Percentiles rank a stretch among this genome's conserved stretches.
phyloP scores from a whole-genome alignment of 2,888 invertebrate species.

The Hymenopus coronatus region DNA sequence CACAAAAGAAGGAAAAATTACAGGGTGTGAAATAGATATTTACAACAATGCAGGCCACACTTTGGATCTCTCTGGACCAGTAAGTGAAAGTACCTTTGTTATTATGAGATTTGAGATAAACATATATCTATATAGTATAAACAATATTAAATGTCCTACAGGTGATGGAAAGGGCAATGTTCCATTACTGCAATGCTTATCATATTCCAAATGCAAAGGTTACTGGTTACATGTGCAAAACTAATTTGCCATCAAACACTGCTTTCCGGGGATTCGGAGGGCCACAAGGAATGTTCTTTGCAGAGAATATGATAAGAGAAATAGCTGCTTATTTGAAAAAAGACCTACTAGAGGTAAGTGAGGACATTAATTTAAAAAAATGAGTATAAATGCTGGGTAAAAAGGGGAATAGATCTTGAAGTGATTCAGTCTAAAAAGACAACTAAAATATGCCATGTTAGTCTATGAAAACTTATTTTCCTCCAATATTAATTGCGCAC shows the following conservation, averaged over 20 bases:
- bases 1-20: constrained; percentile 69
- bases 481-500: too few relatives aligned
- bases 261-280: constrained; percentile 92
- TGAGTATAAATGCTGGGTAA: too few relatives aligned
- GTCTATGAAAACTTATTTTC: too few relatives aligned
- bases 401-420: too few relatives aligned
- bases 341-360: constrained; percentile 60
- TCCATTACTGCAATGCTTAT: constrained; percentile 82
- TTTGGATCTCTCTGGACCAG: constrained; percentile 73
- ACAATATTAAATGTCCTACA: constrained; percentile 42
- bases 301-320: constrained; percentile 73
- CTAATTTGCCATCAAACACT: constrained; percentile 88
- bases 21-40: constrained; percentile 67
- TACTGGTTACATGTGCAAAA: constrained; percentile 74
- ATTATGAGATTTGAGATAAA: background rate
- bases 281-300: constrained; percentile 87
- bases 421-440: too few relatives aligned
- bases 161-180: constrained; percentile 81
- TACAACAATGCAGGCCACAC: constrained; percentile 84
- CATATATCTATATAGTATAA: background rate
- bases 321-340: constrained; percentile 68
- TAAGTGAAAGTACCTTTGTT: constrained; percentile 48
- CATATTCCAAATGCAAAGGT: constrained; percentile 70
- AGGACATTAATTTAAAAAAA: background rate
- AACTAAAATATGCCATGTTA: too few relatives aligned